Percentiles rank a stretch among this genome's conserved stretches.
phyloP scores from a whole-genome alignment of 2,797 vertebrate genomes.

The Uromys caudimaculatus region DNA sequence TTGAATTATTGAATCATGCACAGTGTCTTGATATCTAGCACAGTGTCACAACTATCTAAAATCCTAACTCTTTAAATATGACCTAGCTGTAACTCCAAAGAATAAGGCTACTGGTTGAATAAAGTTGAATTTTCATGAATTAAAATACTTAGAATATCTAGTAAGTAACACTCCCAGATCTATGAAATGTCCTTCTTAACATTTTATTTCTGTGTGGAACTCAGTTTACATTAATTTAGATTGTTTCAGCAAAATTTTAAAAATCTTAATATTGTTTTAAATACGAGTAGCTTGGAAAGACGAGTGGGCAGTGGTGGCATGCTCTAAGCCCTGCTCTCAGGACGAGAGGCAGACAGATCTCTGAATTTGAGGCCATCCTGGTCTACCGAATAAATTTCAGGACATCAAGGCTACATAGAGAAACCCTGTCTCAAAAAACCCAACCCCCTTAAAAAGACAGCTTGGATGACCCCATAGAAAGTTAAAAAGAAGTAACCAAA shows the following conservation, averaged over 20 bases:
- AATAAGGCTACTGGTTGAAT: not conserved
- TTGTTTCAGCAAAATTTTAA: not conserved
- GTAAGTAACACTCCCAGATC: not conserved
- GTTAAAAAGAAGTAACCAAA: not conserved
- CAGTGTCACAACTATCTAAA: not conserved
- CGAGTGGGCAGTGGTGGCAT: accelerated
- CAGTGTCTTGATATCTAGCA: not conserved
- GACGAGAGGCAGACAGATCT: not conserved
- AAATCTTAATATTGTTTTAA: not conserved
- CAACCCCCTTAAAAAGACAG: not conserved
- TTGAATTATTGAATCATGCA: not conserved
- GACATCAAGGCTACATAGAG: not conserved
- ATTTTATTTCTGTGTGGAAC: not conserved
- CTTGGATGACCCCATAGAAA: not conserved
- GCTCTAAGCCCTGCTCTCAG: not conserved
- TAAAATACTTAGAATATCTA: not conserved
- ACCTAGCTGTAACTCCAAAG: not conserved
- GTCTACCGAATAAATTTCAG: not conserved
- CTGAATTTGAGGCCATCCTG: not conserved
- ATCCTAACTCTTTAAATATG: conserved; percentile 14
- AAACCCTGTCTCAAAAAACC: not conserved
- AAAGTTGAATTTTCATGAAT: not conserved
- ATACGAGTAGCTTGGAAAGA: not conserved
- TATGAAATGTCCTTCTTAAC: not conserved
- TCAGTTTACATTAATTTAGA: not conserved